phyloP scores from a whole-genome alignment of 2,797 vertebrate species.

The Periparus ater region DNA sequence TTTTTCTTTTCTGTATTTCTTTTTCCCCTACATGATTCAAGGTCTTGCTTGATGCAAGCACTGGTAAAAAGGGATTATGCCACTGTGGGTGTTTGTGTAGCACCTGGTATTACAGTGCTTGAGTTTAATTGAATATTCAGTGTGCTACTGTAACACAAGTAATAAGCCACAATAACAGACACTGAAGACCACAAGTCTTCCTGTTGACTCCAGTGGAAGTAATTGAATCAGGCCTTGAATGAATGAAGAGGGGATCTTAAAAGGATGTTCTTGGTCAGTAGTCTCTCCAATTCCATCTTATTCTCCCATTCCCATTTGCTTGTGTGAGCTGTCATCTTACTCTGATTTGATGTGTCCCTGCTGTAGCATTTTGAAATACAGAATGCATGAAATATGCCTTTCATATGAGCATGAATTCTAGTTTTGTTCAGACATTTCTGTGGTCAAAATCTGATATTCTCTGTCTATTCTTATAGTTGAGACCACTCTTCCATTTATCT shows the following conservation, averaged over 20 bases:
- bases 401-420: background rate
- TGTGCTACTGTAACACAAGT: conserved; percentile 28
- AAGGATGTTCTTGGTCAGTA: conserved; percentile 23
- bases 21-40: background rate
- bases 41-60: background rate
- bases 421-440: background rate
- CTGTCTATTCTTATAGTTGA: background rate
- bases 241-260: conserved; percentile 37
- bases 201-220: conserved; percentile 32
- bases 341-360: background rate
- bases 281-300: conserved; percentile 10
- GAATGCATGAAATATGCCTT: conserved; percentile 27
- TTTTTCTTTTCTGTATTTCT: background rate
- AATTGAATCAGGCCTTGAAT: conserved; percentile 45
- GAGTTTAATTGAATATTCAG: background rate
- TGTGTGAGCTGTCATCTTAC: conserved; percentile 40
- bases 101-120: background rate
- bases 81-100: background rate
- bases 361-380: conserved; percentile 17
- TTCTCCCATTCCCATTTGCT: background rate
- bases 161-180: conserved; percentile 17
- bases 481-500: background rate
- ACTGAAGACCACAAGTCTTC: conserved; percentile 40
- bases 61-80: background rate
- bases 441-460: background rate